These are phyloP conservation scores for silkworm (Bombyx mori) DNA, from an alignment of 1,140 invertebrate genomes.

Conservation along the genomic window DNA sequence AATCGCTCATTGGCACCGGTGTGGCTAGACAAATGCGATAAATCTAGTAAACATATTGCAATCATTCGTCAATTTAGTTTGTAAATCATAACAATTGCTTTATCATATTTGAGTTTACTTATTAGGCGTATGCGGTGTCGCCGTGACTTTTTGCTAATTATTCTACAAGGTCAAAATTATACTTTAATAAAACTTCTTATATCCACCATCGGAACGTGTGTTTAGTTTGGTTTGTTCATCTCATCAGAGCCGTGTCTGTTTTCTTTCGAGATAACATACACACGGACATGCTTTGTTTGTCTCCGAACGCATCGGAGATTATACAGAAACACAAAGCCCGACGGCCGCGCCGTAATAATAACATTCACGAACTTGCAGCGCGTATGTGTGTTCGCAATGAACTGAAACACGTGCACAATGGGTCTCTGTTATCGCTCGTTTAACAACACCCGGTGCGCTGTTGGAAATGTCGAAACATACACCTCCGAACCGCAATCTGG, in stretches of 20 bases:
- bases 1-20: too few species aligned
- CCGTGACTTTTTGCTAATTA: constrained; percentile 17
- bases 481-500: constrained; percentile 26
- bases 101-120: too few species aligned
- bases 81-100: too few species aligned
- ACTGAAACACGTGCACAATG: constrained; percentile 22
- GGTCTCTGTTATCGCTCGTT: constrained; percentile 16
- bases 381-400: constrained; percentile 22
- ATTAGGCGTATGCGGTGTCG: neutral
- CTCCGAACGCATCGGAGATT: constrained; percentile 6
- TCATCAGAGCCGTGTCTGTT: constrained; percentile 7
- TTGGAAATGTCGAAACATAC: constrained; percentile 27
- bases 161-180: constrained; percentile 14
- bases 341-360: constrained; percentile 14
- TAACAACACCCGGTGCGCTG: constrained; percentile 9
- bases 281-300: constrained; percentile 28
- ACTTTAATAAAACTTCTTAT: neutral
- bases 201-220: neutral
- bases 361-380: constrained; percentile 9
- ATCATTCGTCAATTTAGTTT: too few species aligned
- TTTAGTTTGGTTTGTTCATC: constrained; percentile 6
- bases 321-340: constrained; percentile 12
- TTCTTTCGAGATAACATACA: constrained; percentile 30
- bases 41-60: too few species aligned
- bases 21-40: too few species aligned